Evolutionary conservation across 1,140 invertebrate genomes (phyloP).

Genomic region (Teleopsis dalmanni): DNA sequence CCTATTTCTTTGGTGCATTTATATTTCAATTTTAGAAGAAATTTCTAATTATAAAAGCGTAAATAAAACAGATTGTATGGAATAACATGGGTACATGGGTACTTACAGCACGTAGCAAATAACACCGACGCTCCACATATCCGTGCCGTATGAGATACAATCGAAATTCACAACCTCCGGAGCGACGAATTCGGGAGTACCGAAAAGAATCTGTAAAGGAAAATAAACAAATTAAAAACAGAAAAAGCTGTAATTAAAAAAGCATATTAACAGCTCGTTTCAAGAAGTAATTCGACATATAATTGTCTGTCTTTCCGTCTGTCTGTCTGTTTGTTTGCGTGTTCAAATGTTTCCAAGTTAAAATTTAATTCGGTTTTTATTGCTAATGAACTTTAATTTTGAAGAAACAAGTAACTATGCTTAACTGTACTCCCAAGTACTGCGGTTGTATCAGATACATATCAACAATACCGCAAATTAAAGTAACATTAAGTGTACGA

Average conservation of each 20-base stretch:
- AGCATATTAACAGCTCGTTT: too few relatives aligned
- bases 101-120: slow-evolving; percentile 98
- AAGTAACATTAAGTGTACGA: neutral
- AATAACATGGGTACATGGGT: too few relatives aligned
- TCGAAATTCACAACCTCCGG: slow-evolving; percentile 99
- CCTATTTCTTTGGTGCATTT: too few relatives aligned
- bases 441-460: too few relatives aligned
- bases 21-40: too few relatives aligned
- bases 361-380: neutral
- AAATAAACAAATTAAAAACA: slow-evolving; percentile 1
- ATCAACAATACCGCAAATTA: neutral
- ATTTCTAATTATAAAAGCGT: too few relatives aligned
- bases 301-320: too few relatives aligned
- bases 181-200: slow-evolving; percentile 97
- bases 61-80: too few relatives aligned
- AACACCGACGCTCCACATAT: slow-evolving; percentile 97
- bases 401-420: neutral
- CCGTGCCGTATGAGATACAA: slow-evolving; percentile 86
- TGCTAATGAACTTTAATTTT: neutral
- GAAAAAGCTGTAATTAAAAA: neutral
- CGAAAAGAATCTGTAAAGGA: slow-evolving; percentile 71
- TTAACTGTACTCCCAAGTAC: too few relatives aligned
- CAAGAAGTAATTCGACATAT: too few relatives aligned
- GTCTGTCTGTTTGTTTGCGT: neutral
- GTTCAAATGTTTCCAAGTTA: neutral